phyloP scores from a whole-genome alignment of 37 sponge, comb jelly and placozoan genomes.

The Mnemiopsis leidyi region DNA sequence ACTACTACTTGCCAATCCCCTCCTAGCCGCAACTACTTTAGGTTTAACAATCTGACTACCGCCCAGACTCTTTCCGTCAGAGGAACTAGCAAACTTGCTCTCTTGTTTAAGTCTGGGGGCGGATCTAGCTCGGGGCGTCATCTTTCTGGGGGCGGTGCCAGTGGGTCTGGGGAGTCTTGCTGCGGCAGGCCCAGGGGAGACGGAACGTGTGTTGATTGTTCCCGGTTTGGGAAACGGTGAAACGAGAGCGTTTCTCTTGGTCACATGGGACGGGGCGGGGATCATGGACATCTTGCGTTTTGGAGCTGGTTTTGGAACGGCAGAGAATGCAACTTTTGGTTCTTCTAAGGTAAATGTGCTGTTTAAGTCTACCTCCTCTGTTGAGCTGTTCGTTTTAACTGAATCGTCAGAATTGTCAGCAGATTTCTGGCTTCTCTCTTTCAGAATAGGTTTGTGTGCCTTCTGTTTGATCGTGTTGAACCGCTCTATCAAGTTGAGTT shows the following conservation, averaged over 20 bases:
- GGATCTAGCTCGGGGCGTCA: background rate
- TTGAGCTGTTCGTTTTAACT: background rate
- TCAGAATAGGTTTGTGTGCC: background rate
- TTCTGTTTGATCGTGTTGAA: background rate
- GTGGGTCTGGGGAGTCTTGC: background rate
- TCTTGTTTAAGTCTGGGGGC: background rate
- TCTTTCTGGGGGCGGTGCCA: background rate
- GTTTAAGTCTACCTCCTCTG: conserved; percentile 37
- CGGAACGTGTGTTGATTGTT: background rate
- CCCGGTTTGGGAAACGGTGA: background rate
- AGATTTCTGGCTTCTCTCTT: background rate
- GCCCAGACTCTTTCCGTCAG: background rate
- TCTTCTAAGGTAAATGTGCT: conserved; percentile 57
- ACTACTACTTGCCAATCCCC: background rate
- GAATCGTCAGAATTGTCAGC: background rate
- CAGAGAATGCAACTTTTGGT: background rate
- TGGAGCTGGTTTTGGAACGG: background rate
- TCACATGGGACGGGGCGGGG: background rate
- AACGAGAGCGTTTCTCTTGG: conserved; percentile 8
- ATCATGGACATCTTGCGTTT: conserved; percentile 55
- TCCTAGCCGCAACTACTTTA: background rate
- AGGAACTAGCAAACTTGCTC: background rate
- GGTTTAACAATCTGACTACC: background rate
- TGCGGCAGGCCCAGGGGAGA: background rate
- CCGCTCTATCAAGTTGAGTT: background rate